Evolutionary conservation across 2,888 invertebrate genomes (phyloP), one percentile per base, ranked within the genome.

Genomic region (Cephus nigrinus): DNA sequence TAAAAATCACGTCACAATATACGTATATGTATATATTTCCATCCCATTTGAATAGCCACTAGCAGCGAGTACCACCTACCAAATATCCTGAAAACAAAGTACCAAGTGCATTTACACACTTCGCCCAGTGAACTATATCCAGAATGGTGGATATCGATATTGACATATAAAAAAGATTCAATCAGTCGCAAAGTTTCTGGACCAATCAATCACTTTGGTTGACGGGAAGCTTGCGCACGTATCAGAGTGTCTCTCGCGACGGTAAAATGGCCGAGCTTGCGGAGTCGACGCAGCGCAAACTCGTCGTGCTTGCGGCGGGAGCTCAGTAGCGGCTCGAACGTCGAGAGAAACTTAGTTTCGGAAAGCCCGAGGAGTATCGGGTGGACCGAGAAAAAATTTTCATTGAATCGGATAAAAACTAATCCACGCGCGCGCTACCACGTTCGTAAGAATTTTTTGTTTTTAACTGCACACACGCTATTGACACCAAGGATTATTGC

Each of bases 251-350:
- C 15, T 68, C 36, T 78, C 76, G 78, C 78, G 79, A 80, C 81
- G 82, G 78, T 80, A 79, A 82, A 82, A 82, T 80, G 79, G 79
- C 80, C 78, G 83, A 76, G 79, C 81, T 81, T 84, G 82, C 86
- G 85, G 90, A 90, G 91, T 90, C 91, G 91, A 91, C 91, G 91
- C 91, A 90, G 84, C 90, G 89, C 86, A 89, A 89, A 90, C 90
- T 89, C 86, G 82, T 68, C 83, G 88, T 86, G 87, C 90, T 91
- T 90, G 89, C 91, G 89, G 89, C 88, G 89, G 88, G 87, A 89
- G 90, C 88, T 90, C 91, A 91, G 91, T 91, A 89, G 90, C 90
- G 90, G 89, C 88, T 88, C 88, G 90, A 89, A 89, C 89, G 86
- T 87, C 87, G 88, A 82, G 80, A 79, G 81, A 82, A 82, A 82